Evolutionary conservation across 2,797 vertebrate species (phyloP), one percentile per base, ranked within the genome.

Genomic region (Coregonus sp.): DNA sequence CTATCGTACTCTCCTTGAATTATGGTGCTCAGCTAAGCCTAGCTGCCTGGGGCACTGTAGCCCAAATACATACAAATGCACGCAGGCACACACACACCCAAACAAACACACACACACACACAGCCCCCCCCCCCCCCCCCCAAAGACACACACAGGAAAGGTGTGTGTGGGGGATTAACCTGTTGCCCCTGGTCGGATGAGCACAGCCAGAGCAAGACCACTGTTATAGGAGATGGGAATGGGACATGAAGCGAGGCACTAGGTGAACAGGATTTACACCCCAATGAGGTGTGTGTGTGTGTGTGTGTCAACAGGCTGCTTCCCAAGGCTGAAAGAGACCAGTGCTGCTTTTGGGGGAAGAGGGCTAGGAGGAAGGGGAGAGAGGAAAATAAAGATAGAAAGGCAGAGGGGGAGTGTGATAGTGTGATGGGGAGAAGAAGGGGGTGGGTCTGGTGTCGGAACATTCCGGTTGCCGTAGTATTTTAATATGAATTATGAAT

Each of bases 151-250:
- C 75, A 82, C 80, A 87, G 18, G 75, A 82, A 86, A 83, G 86
- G 40, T 47, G 89, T 89, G 74, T 88, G 82, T 3, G 76, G 85
- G 86, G 87, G 87, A 91, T 92, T 91, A 90, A 86, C 89, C 84
- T 85, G 75, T 31, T 77, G 82, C 81, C 86, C 86, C 83, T 61
- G 86, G 86, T 79, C 87, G 85, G 86, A 75, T 87, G 85, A 86
- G 82, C 88, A 87, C 87, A 88, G 87, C 78, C 79, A n/a, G 84
- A 84, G 82, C 73, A 61, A 71, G 77, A 70, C 80, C 80, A 68
- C 69, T 65, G 52, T 77, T 78, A 83, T 77, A 66, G 78, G 77
- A 77, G 78, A 85, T 85, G 79, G 82, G 76, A 84, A 78, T 76
- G 84, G 63, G 82, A 84, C 71, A 78, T 84, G 68, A 81, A 79